phyloP scores from a whole-genome alignment of 2,888 invertebrate species.

The Dryocosmus kuriphilus region DNA sequence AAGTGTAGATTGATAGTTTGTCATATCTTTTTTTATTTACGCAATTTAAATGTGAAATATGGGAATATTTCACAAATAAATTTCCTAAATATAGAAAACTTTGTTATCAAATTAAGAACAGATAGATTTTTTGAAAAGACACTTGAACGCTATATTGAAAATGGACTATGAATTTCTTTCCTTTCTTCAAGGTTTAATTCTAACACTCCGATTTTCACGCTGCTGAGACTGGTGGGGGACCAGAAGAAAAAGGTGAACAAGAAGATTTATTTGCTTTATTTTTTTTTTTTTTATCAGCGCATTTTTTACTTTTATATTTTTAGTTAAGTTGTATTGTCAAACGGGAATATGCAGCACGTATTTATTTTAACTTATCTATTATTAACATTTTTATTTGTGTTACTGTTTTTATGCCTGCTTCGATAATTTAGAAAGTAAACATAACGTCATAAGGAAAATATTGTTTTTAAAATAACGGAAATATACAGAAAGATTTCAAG shows the following conservation, averaged over 20 bases:
- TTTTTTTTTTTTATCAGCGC: background rate
- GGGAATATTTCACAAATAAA: background rate
- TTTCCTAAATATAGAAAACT: constrained; percentile 3
- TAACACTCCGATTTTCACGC: background rate
- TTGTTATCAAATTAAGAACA: too few relatives aligned
- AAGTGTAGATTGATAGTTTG: too few relatives aligned
- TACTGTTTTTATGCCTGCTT: background rate
- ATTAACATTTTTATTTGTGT: background rate
- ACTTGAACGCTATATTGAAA: too few relatives aligned
- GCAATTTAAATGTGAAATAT: background rate
- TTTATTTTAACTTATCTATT: background rate
- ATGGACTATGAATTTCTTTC: too few relatives aligned
- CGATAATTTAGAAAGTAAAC: background rate
- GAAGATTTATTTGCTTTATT: background rate
- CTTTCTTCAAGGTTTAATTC: constrained; percentile 14
- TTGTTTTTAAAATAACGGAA: background rate
- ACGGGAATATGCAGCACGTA: background rate
- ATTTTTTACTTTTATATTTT: constrained; percentile 39
- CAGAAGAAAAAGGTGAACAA: constrained; percentile 39
- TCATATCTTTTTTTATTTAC: constrained; percentile 16
- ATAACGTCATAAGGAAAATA: background rate
- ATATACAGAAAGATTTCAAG: background rate
- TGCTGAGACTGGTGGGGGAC: background rate
- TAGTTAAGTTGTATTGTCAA: constrained; percentile 45
- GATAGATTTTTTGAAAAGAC: too few relatives aligned